A percentile compares a stretch with the other conserved stretches of the same genome.
phyloP scores from a whole-genome alignment of 2,113 vertebrate species.

The Nicator chloris region DNA sequence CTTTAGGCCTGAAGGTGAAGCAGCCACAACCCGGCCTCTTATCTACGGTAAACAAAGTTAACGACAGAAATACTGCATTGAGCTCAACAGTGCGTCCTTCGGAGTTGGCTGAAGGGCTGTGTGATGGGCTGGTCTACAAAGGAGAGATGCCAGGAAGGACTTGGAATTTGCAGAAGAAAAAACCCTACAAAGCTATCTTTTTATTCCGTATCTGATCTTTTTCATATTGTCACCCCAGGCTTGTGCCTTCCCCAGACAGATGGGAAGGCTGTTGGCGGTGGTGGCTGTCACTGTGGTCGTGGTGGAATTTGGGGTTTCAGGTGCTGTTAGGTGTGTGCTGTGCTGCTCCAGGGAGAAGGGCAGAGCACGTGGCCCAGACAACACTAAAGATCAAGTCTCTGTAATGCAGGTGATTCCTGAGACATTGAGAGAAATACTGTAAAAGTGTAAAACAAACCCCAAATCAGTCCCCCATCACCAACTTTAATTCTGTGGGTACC shows the following conservation, averaged over 20 bases:
- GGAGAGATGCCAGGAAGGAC: background rate
- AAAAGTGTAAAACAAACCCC: background rate
- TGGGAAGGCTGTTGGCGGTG: background rate
- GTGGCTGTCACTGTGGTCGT: rapidly evolving
- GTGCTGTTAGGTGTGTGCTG: rapidly evolving
- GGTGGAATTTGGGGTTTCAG: background rate
- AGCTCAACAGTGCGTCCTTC: background rate
- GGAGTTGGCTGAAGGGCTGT: background rate
- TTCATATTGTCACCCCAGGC: background rate
- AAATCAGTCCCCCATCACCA: rapidly evolving
- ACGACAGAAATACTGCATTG: rapidly evolving
- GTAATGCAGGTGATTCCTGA: background rate
- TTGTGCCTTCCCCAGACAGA: rapidly evolving
- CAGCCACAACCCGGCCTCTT: background rate
- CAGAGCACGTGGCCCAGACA: background rate
- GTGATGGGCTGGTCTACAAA: background rate
- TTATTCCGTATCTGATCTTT: rapidly evolving
- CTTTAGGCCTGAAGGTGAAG: background rate
- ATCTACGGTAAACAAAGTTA: background rate
- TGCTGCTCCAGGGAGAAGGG: background rate
- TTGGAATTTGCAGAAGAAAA: background rate
- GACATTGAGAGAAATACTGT: background rate
- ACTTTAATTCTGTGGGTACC: background rate
- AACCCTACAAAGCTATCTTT: rapidly evolving
- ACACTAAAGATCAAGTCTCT: background rate